Evolutionary conservation across 2,888 invertebrate species (phyloP).

Genomic region (Drosophila trichaetosa): DNA sequence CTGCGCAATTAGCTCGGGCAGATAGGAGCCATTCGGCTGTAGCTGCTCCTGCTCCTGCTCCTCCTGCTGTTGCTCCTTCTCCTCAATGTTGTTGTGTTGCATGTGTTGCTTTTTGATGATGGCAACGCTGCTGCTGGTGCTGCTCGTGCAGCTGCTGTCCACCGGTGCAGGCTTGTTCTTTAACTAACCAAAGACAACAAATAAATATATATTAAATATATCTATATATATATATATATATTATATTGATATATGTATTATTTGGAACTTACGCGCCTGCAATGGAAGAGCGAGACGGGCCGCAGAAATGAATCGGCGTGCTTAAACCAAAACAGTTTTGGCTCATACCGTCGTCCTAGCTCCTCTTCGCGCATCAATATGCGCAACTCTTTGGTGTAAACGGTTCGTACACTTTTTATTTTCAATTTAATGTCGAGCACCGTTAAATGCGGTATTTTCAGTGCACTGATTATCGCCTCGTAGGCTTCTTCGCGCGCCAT

Average conservation of each 20-base stretch:
- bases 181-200: slow-evolving; percentile 5
- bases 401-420: slow-evolving; percentile 84
- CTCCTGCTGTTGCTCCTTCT: slow-evolving; percentile 33
- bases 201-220: neutral
- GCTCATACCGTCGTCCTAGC: slow-evolving; percentile 67
- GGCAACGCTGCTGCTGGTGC: slow-evolving; percentile 1
- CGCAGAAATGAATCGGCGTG: slow-evolving; percentile 78
- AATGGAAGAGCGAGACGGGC: slow-evolving; percentile 72
- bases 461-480: slow-evolving; percentile 72
- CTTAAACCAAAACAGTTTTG: slow-evolving; percentile 81
- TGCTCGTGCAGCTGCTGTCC: slow-evolving; percentile 5
- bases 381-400: slow-evolving; percentile 82
- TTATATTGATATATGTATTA: neutral
- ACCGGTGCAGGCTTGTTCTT: slow-evolving; percentile 24
- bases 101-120: slow-evolving; percentile 38
- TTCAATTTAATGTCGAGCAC: slow-evolving; percentile 82
- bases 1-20: slow-evolving; percentile 14
- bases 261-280: slow-evolving; percentile 55
- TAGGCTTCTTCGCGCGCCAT: slow-evolving; percentile 77
- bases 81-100: slow-evolving; percentile 44
- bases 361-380: slow-evolving; percentile 72
- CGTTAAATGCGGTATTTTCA: slow-evolving; percentile 77
- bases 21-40: slow-evolving; percentile 14
- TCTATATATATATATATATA: neutral
- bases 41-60: slow-evolving; percentile 3